These are phyloP conservation scores for Atta colombica DNA, from an alignment of 1,140 invertebrate species.

Conservation along the genomic window DNA sequence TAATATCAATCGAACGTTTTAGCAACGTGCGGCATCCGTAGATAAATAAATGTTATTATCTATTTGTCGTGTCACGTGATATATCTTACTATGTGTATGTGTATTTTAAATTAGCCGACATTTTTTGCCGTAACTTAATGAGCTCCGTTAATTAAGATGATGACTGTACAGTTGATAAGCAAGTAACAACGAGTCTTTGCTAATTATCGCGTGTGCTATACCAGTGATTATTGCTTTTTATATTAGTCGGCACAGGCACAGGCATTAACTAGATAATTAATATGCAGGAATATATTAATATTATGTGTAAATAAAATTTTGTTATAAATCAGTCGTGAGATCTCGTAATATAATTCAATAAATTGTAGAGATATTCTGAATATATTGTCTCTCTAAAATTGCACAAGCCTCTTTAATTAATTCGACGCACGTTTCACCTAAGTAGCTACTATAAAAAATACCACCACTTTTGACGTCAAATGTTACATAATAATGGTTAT, in stretches of 20 bases:
- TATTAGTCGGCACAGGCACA: background rate
- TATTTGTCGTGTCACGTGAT: constrained; percentile 21
- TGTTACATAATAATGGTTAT: constrained; percentile 59
- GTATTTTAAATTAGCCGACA: constrained; percentile 37
- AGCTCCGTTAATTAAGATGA: constrained; percentile 51
- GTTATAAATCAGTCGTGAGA: background rate
- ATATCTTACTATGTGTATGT: background rate
- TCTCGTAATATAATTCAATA: background rate
- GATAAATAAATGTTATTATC: constrained; percentile 15
- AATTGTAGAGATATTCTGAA: background rate
- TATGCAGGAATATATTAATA: constrained; percentile 8
- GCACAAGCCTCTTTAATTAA: constrained; percentile 31
- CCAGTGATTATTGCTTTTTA: constrained; percentile 38
- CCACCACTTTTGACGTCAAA: constrained; percentile 26
- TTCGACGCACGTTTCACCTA: constrained; percentile 37
- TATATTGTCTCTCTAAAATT: background rate
- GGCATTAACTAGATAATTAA: constrained; percentile 35
- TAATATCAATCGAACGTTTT: background rate
- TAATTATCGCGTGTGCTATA: constrained; percentile 53
- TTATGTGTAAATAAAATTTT: constrained; percentile 1
- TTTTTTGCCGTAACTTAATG: constrained; percentile 11
- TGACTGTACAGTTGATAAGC: constrained; percentile 54
- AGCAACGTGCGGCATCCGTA: background rate
- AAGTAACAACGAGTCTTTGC: constrained; percentile 39
- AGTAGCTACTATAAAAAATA: constrained; percentile 33